phyloP scores from a whole-genome alignment of 2,797 vertebrate genomes.

The Tympanoctomys barrerae region DNA sequence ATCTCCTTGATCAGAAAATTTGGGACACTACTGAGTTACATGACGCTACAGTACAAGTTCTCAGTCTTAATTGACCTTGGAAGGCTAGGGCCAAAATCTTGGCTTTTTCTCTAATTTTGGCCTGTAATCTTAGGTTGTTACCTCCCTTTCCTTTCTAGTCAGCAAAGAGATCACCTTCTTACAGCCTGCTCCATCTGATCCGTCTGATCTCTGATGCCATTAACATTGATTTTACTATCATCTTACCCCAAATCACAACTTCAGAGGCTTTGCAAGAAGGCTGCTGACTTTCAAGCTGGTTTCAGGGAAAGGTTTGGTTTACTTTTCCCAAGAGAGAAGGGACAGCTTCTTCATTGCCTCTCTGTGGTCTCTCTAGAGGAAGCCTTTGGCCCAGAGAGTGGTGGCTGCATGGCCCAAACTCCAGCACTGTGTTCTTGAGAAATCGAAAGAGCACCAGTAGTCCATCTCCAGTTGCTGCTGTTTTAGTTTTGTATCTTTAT shows the following conservation, averaged over 20 bases:
- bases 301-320: not conserved
- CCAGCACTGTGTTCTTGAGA: not conserved
- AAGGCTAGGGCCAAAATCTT: too few species aligned
- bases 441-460: not conserved
- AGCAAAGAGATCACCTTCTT: not conserved
- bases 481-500: not conserved
- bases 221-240: not conserved
- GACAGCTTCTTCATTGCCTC: not conserved
- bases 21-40: too few species aligned
- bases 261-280: constrained; percentile 21
- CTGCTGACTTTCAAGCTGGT: constrained; percentile 40
- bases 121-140: too few species aligned
- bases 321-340: not conserved
- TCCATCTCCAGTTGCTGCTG: not conserved
- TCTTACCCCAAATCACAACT: not conserved
- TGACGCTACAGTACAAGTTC: too few species aligned
- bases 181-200: not conserved
- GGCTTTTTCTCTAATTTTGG: too few species aligned
- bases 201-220: not conserved
- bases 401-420: not conserved
- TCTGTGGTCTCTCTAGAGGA: not conserved
- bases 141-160: constrained; percentile 4
- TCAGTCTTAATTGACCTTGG: too few species aligned
- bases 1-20: too few species aligned
- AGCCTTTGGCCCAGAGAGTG: not conserved